Conservation (phyloP, 2,113 vertebrate genomes). For the Erythrocebus patas region DNA sequence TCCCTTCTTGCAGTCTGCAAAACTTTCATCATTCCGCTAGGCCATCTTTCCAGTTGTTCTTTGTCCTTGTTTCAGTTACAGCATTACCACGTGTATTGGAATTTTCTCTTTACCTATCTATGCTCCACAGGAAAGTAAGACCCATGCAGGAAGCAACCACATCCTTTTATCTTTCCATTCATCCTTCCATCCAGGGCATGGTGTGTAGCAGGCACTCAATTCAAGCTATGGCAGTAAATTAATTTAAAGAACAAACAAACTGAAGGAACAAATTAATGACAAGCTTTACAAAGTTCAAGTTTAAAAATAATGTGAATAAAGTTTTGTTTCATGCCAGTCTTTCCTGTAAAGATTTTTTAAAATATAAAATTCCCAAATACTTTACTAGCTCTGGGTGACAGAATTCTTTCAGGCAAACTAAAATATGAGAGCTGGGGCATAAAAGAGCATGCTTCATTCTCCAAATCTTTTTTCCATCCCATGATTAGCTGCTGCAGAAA, state of each 20-base stretch:
- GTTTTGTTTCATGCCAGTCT: not conserved
- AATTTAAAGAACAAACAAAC: not conserved
- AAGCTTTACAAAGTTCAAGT: not conserved
- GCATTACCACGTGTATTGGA: not conserved
- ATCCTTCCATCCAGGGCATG: not conserved
- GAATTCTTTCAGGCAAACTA: not conserved
- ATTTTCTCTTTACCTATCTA: not conserved
- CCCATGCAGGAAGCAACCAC: not conserved
- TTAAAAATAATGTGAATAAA: conserved; percentile 15
- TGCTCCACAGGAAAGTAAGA: not conserved
- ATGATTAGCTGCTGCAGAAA: not conserved
- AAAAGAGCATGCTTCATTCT: not conserved
- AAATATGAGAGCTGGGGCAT: not conserved
- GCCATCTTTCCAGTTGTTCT: not conserved
- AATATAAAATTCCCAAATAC: not conserved
- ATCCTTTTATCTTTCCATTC: not conserved
- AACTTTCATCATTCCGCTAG: not conserved
- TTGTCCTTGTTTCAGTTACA: not conserved
- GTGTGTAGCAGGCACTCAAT: not conserved
- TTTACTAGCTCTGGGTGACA: not conserved
- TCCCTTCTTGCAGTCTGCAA: not conserved
- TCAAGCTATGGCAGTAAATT: not conserved
- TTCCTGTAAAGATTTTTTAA: not conserved
- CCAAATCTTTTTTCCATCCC: not conserved
- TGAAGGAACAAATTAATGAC: not conserved